Evolutionary conservation across 2,797 vertebrate species (phyloP).

Genomic region (Poeciliopsis presidionis): DNA sequence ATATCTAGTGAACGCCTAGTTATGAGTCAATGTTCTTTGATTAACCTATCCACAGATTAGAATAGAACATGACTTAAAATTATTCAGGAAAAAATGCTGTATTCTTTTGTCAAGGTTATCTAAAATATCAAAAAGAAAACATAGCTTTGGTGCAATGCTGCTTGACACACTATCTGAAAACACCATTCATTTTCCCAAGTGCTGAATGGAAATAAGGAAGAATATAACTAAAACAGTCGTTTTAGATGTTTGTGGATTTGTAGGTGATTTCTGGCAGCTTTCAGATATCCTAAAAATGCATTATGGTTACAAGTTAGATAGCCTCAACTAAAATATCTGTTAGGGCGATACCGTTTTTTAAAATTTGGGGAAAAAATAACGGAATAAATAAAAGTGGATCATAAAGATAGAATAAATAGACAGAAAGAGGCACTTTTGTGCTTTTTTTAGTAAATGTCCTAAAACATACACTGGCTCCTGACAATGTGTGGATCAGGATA

Average conservation of each 20-base stretch:
- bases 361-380: not conserved
- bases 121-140: too few relatives aligned
- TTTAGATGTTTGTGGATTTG: not conserved
- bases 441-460: not conserved
- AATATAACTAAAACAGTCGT: not conserved
- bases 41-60: too few relatives aligned
- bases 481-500: not conserved
- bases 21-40: too few relatives aligned
- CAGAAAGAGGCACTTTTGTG: not conserved
- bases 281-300: not conserved
- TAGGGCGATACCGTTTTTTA: not conserved
- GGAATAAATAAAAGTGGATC: not conserved
- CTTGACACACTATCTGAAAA: too few relatives aligned
- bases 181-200: too few relatives aligned
- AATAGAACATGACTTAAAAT: too few relatives aligned
- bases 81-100: too few relatives aligned
- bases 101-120: too few relatives aligned
- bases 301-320: not conserved
- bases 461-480: not conserved
- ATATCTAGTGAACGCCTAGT: too few relatives aligned
- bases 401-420: not conserved
- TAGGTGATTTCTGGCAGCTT: not conserved
- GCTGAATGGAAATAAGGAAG: not conserved
- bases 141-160: too few relatives aligned
- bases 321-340: not conserved